Evolutionary conservation across 2,113 vertebrate species (phyloP), one percentile per base, ranked within the genome.

Genomic region (Anguilla rostrata): DNA sequence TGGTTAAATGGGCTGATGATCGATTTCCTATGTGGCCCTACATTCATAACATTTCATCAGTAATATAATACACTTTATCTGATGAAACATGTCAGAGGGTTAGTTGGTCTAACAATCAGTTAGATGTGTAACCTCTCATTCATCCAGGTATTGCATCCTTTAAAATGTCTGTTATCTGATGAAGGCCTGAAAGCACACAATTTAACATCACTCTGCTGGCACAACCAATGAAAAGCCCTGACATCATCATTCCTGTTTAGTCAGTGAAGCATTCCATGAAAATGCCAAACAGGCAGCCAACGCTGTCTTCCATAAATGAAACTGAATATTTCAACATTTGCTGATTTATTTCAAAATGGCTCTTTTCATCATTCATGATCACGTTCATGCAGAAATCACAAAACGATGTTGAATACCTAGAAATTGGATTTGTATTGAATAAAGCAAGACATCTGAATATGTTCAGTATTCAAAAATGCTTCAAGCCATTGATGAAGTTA

Each of bases 361-460:
- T 57, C 34, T 46, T 79, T 56, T 79, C 34, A 53, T 78, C 75
- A 85, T 80, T 85, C 79, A 80, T 85, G 79, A 80, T 79, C 49
- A 39, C 18, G 46, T 18, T 53, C 20, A 75, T 8, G 43, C 16
- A 3, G 71, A 78, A 46, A 34, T 85, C n/a, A 20, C 66, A 75
- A 39, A 84, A 84, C 46, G 41, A 40, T 39, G 41, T 26, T 78
- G 84, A 79, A 56, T 80, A 5, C 29, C 49, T 57, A 29, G 84
- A 79, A 79, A 56, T 75, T 39, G 53, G 14, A 39, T 18, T 57
- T 79, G 46, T 40, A 39, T 29, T 15, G 6, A 11, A 85, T 53
- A 39, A 56, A 75, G 53, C 18, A 46, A 26, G 41, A 85, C n/a
- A 78, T 78, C 40, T 84, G 40, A 40, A 18, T 9, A 41, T 78